phyloP scores from a whole-genome alignment of 2,888 invertebrate species.

The Drosophila macrospina region DNA sequence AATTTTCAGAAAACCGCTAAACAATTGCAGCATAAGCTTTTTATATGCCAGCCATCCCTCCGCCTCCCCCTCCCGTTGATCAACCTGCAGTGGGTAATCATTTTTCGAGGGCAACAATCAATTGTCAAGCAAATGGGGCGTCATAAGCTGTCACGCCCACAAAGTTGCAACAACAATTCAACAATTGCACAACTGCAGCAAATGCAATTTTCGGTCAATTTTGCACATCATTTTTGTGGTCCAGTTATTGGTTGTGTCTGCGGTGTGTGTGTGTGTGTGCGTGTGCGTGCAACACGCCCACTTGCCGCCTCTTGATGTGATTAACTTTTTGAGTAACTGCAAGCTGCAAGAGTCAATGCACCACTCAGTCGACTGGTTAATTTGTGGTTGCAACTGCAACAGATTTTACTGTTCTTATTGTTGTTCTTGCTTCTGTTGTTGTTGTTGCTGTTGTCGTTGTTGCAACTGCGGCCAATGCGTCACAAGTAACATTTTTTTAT shows the following conservation, averaged over 20 bases:
- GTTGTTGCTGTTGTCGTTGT: constrained; percentile 20
- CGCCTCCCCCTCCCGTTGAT: constrained; percentile 15
- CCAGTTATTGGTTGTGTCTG: constrained; percentile 24
- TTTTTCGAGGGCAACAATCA: constrained; percentile 31
- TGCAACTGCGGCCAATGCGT: constrained; percentile 51
- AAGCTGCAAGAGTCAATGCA: constrained; percentile 41
- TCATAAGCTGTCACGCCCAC: constrained; percentile 31
- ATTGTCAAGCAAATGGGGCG: constrained; percentile 58
- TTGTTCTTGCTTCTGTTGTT: constrained; percentile 19
- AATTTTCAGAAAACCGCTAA: constrained; percentile 65
- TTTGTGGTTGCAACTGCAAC: constrained; percentile 48
- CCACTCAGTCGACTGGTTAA: constrained; percentile 38
- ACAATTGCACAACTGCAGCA: constrained; percentile 38
- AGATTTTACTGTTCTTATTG: constrained; percentile 14
- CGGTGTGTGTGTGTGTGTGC: constrained; percentile 5
- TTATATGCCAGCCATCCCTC: constrained; percentile 36
- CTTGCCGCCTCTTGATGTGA: constrained; percentile 48
- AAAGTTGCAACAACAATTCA: background rate
- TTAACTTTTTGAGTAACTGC: constrained; percentile 63
- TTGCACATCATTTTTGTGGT: constrained; percentile 75
- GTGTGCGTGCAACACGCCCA: constrained; percentile 32
- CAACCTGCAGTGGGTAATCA: background rate
- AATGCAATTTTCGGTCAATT: constrained; percentile 75
- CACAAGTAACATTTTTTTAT: constrained; percentile 34
- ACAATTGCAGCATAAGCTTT: constrained; percentile 74